Percentiles rank a stretch among this genome's conserved stretches.
These are phyloP conservation scores for Falco concolor DNA, from an alignment of 2,797 vertebrate species.

Conservation along the genomic window DNA sequence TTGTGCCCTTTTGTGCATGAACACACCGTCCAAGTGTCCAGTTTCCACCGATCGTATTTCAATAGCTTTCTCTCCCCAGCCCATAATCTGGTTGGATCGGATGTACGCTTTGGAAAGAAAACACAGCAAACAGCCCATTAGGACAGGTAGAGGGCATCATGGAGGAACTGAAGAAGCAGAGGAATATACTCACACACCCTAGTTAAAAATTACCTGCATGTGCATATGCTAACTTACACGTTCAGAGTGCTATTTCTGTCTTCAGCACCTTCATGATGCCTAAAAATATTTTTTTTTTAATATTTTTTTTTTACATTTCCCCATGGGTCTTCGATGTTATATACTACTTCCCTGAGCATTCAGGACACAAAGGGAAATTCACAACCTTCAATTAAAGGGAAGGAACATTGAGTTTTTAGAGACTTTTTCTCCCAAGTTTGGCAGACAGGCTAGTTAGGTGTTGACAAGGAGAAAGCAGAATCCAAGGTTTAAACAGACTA, in stretches of 20 bases:
- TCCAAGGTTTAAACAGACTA: background rate
- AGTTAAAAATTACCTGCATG: background rate
- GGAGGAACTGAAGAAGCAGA: background rate
- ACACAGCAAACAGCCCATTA: background rate
- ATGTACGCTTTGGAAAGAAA: slow-evolving; percentile 80
- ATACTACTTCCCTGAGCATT: background rate
- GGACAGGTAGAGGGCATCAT: background rate
- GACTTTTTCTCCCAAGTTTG: background rate
- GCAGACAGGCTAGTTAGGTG: background rate
- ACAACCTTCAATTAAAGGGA: background rate
- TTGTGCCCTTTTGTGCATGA: slow-evolving; percentile 92
- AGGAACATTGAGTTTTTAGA: background rate
- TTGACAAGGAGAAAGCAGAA: background rate
- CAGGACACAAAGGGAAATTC: background rate
- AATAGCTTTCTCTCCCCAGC: slow-evolving; percentile 91
- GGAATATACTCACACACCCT: fast-evolving
- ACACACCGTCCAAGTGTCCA: slow-evolving; percentile 88
- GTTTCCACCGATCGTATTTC: slow-evolving; percentile 90
- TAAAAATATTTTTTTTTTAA: background rate
- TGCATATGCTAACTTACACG: background rate
- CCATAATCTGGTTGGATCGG: slow-evolving; percentile 91
- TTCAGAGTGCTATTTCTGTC: background rate
- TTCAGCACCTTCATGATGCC: background rate
- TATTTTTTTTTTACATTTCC: background rate
- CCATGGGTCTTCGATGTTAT: background rate